Base-by-base conservation (phyloP, 2,888 invertebrate genomes). In the Drosophila peninsularis region DNA sequence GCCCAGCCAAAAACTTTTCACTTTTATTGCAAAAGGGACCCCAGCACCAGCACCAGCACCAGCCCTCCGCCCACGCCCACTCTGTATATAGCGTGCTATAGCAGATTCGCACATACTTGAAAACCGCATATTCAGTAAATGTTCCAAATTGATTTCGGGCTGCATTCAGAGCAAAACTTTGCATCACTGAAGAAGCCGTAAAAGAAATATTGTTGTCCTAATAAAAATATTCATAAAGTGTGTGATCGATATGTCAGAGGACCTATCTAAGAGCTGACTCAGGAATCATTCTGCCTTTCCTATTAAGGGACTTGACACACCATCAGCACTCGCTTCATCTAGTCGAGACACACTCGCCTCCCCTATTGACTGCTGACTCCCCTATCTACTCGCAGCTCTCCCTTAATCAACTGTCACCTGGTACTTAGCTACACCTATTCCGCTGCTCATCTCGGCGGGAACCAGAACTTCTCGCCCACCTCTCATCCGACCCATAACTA, bases 81-180 rank as follows among this genome's bases (percentile, higher is more conserved):
- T 7, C 34, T 27, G 10, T 14, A 0, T 9, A 24, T 7, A 21
- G 19, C 32, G 7, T 19, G 14, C 50, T 52, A 24, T 7, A 24
- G 36, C 52, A 64, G 17, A 17, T 56, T 56, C 34, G 34, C 50
- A 50, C 34, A 27, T 27, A 63, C 30, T 45, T 65, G 53, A 65
- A 54, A 54, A 34, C 64, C 66, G 66, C 64, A 65, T 45, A 65
- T 39, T 54, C 44, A 54, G 66, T 47, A 34, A 64, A 52, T 52
- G 58, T 42, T 36, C 30, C 71, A 60, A 70, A 56, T 73, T 75
- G 76, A 58, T 70, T 70, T 75, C 41, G 36, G 44, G 42, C 37
- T 17, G 14, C 42, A 54, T 37, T 50, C 44, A 41, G 52, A 41
- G 30, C n/a, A 24, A 30, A 55, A 44, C 24, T 55, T 55, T 21